A percentile compares a stretch with the other conserved stretches of the same genome.
These are phyloP conservation scores for Clunio marinus DNA, from an alignment of 2,888 invertebrate genomes.

Conservation along the genomic window DNA sequence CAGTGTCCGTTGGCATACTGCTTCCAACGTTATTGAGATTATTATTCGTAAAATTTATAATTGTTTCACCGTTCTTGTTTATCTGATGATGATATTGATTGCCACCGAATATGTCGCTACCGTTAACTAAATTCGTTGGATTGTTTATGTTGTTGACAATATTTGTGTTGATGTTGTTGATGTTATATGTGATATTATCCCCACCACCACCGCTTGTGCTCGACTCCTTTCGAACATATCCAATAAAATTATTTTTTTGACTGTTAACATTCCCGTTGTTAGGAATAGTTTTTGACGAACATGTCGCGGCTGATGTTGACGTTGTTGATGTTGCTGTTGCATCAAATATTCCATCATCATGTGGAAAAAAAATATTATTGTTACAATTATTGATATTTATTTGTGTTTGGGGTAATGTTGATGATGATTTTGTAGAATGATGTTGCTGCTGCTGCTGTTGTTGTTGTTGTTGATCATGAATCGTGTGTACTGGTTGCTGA, in stretches of 20 bases:
- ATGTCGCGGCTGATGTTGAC: not conserved
- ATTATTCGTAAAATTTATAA: slow-evolving; percentile 37
- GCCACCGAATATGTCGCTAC: slow-evolving; percentile 21
- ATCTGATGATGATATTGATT: slow-evolving; percentile 38
- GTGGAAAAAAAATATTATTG: slow-evolving; percentile 34
- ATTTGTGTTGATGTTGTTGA: slow-evolving; percentile 36
- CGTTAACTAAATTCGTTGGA: slow-evolving; percentile 21
- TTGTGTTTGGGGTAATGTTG: slow-evolving; percentile 13
- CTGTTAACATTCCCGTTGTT: not conserved
- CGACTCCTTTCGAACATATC: slow-evolving; percentile 9
- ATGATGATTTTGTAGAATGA: slow-evolving; percentile 2
- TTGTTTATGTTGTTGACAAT: slow-evolving; percentile 36
- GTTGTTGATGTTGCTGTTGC: not conserved
- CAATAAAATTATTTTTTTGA: slow-evolving; percentile 31
- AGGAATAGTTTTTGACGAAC: too few species aligned
- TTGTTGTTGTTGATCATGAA: slow-evolving; percentile 2
- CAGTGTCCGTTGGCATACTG: slow-evolving; percentile 28
- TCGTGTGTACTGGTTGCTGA: not conserved
- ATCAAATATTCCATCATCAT: slow-evolving; percentile 31
- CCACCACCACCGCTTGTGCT: not conserved
- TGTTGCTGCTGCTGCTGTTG: not conserved
- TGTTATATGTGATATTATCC: slow-evolving; percentile 23
- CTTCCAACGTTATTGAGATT: not conserved
- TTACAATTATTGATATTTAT: slow-evolving; percentile 36
- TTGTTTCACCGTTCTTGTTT: slow-evolving; percentile 37